Evolutionary conservation across 2,888 invertebrate species (phyloP).

Genomic region (Platerodrilus igneus): DNA sequence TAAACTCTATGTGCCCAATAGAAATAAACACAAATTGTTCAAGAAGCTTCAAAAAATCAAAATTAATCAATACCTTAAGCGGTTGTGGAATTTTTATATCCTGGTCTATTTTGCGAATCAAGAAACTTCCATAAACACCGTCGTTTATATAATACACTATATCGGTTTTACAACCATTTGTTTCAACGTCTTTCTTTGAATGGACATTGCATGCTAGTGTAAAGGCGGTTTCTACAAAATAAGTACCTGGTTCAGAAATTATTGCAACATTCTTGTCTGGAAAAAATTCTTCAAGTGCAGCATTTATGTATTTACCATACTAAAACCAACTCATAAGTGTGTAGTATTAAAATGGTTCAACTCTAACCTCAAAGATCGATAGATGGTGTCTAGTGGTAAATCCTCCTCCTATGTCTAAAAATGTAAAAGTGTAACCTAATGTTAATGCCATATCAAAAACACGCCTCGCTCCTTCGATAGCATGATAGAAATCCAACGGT

Average conservation of each 20-base stretch:
- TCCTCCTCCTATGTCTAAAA: slow-evolving; percentile 90
- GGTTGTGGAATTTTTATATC: slow-evolving; percentile 50
- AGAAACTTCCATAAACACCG: slow-evolving; percentile 98
- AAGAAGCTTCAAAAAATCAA: too few species aligned
- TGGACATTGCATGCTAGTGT: slow-evolving; percentile 86
- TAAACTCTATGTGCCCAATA: too few species aligned
- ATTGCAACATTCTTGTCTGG: slow-evolving; percentile 73
- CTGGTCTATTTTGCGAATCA: slow-evolving; percentile 51
- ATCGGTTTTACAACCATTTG: slow-evolving; percentile 41
- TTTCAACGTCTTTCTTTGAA: slow-evolving; percentile 72
- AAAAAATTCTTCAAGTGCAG: slow-evolving; percentile 78
- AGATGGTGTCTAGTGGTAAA: slow-evolving; percentile 72
- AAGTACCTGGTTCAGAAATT: slow-evolving; percentile 96
- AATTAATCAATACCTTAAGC: slow-evolving; percentile 62
- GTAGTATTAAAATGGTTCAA: too few species aligned
- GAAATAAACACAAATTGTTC: too few species aligned
- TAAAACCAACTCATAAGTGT: slow-evolving; percentile 27
- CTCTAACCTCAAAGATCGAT: slow-evolving; percentile 62
- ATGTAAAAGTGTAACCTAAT: slow-evolving; percentile 69
- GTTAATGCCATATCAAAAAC: slow-evolving; percentile 64
- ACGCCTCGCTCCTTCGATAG: slow-evolving; percentile 65
- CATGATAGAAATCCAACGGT: slow-evolving; percentile 73
- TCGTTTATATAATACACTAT: slow-evolving; percentile 98
- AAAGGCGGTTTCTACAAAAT: slow-evolving; percentile 92
- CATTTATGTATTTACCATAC: slow-evolving; percentile 76